These are phyloP conservation scores for Tursiops truncatus DNA, from an alignment of 2,113 vertebrate species.

Conservation along the genomic window DNA sequence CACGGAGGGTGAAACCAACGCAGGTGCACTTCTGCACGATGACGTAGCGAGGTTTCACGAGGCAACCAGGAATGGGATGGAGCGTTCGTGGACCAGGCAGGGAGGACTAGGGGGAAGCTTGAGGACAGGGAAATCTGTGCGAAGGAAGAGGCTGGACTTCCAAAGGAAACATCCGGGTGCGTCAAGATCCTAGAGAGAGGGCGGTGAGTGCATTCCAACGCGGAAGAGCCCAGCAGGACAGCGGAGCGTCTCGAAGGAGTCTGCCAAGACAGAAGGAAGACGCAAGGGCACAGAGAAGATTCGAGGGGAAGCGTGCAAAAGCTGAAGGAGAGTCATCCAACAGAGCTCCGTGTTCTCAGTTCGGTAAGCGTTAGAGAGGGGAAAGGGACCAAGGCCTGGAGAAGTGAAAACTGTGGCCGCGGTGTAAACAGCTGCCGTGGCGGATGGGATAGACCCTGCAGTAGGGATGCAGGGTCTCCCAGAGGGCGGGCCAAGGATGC, in stretches of 20 bases:
- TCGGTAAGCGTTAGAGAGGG: neutral
- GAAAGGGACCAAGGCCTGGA: neutral
- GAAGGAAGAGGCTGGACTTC: neutral
- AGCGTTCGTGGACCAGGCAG: rapidly evolving
- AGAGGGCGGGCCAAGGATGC: rapidly evolving
- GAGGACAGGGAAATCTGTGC: neutral
- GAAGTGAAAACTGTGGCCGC: rapidly evolving
- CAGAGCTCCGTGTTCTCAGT: neutral
- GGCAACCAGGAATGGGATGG: neutral
- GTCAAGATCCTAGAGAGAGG: neutral
- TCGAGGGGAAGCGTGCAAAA: rapidly evolving
- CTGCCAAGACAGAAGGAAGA: rapidly evolving
- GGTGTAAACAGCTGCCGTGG: rapidly evolving
- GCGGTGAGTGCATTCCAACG: rapidly evolving
- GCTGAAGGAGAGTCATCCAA: rapidly evolving
- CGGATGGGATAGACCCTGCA: rapidly evolving
- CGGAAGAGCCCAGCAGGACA: neutral
- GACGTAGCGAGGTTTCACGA: neutral
- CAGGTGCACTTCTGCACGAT: rapidly evolving
- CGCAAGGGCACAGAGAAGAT: rapidly evolving
- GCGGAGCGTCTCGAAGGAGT: no score
- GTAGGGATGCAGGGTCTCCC: rapidly evolving
- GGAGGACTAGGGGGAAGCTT: rapidly evolving
- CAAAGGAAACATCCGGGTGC: neutral
- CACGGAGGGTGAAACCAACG: no score